Conservation (phyloP, 1,140 invertebrate species). For the Helicoverpa armigera region DNA sequence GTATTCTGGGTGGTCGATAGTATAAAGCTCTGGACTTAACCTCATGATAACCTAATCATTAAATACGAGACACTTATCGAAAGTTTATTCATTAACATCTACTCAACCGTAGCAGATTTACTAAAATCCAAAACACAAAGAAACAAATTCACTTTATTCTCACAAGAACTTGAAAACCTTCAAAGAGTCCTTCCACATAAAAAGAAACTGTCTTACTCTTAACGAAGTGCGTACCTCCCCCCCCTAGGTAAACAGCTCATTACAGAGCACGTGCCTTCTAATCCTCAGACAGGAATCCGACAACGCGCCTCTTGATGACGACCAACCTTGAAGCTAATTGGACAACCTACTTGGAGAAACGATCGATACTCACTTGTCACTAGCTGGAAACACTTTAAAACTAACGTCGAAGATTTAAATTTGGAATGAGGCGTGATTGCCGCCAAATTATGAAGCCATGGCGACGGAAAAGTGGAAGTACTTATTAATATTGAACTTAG, state of each 20-base stretch:
- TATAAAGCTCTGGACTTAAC: not conserved
- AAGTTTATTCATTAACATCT: not conserved
- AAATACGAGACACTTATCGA: not conserved
- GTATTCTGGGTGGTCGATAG: not conserved
- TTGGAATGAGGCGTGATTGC: not conserved
- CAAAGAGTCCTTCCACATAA: not conserved
- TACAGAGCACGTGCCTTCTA: constrained; percentile 30
- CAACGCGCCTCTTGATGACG: not conserved
- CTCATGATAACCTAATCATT: not conserved
- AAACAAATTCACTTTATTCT: too few relatives aligned
- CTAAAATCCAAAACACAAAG: too few relatives aligned
- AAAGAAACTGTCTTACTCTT: not conserved
- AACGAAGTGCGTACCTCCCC: not conserved
- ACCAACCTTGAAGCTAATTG: constrained; percentile 21
- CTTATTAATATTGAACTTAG: too few relatives aligned
- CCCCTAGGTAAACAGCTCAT: constrained; percentile 12
- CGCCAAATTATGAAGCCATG: too few relatives aligned
- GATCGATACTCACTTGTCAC: not conserved
- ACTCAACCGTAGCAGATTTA: too few relatives aligned
- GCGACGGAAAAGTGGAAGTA: too few relatives aligned
- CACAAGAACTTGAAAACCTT: too few relatives aligned
- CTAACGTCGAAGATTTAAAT: not conserved
- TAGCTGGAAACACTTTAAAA: too few relatives aligned
- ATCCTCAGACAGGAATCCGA: constrained; percentile 13
- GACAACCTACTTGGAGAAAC: constrained; percentile 3